These are phyloP conservation scores for Otolemur garnettii DNA, from an alignment of 2,113 vertebrate genomes.

Conservation along the genomic window DNA sequence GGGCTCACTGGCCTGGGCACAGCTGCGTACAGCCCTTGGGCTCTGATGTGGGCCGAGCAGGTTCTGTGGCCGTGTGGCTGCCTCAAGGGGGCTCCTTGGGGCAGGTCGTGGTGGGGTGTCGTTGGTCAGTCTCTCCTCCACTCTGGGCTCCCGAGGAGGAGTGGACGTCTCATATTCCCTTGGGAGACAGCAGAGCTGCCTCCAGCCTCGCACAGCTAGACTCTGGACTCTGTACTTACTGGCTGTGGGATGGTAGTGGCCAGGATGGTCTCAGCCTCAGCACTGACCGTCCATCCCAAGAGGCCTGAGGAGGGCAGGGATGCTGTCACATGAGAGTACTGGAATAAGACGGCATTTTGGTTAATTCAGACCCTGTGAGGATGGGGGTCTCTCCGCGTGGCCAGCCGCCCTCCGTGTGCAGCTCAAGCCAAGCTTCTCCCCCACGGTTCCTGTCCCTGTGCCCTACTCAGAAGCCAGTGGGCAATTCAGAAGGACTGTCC, in stretches of 20 bases:
- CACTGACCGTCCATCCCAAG: not conserved
- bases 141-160: too few species aligned
- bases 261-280: not conserved
- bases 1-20: too few species aligned
- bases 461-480: not conserved
- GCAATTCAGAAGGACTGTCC: not conserved
- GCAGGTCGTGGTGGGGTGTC: too few species aligned
- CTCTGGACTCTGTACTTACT: not conserved
- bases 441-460: not conserved
- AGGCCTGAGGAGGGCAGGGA: not conserved
- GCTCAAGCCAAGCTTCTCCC: not conserved
- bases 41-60: too few species aligned
- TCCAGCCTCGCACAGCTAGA: too few species aligned
- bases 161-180: too few species aligned
- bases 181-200: too few species aligned
- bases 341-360: not conserved
- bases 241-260: not conserved
- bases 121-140: too few species aligned
- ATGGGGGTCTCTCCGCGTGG: accelerated
- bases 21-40: too few species aligned
- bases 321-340: accelerated
- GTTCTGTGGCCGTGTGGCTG: too few species aligned
- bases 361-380: not conserved
- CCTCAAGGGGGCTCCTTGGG: too few species aligned
- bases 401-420: not conserved